Evolutionary conservation across 1,140 invertebrate species (phyloP).

Genomic region (Chironomus striatipennis): DNA sequence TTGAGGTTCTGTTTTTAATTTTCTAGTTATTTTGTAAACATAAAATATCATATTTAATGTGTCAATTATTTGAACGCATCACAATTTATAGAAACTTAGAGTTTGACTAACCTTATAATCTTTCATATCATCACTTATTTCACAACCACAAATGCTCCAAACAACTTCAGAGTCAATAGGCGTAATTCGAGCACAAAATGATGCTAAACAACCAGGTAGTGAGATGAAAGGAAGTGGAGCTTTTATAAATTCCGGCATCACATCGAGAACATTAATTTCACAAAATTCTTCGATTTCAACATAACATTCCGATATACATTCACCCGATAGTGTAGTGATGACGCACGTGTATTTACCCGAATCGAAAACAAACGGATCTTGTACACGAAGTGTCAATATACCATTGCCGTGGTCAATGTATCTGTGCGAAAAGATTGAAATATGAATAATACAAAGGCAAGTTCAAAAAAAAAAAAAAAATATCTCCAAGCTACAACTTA

Average conservation of each 20-base stretch:
- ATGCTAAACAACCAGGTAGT: conserved; percentile 30
- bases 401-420: conserved; percentile 54
- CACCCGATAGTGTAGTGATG: conserved; percentile 36
- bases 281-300: conserved; percentile 35
- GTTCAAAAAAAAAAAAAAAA: too few relatives aligned
- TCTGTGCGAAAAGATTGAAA: conserved; percentile 35
- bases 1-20: too few relatives aligned
- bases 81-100: neutral
- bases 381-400: conserved; percentile 50
- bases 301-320: conserved; percentile 35
- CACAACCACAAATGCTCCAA: conserved; percentile 32
- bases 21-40: too few relatives aligned
- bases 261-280: conserved; percentile 29
- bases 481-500: too few relatives aligned
- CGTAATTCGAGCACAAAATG: conserved; percentile 37
- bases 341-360: conserved; percentile 62
- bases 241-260: conserved; percentile 33
- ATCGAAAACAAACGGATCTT: conserved; percentile 56
- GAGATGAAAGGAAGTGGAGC: conserved; percentile 33
- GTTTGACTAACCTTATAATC: conserved; percentile 35
- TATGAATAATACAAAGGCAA: neutral
- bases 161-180: conserved; percentile 33
- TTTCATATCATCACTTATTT: conserved; percentile 31
- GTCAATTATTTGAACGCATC: too few relatives aligned
- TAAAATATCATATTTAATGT: too few relatives aligned